Percentiles rank a stretch among this genome's conserved stretches.
Conservation (phyloP, 2,888 invertebrate genomes). For the Tetragonula carbonaria region DNA sequence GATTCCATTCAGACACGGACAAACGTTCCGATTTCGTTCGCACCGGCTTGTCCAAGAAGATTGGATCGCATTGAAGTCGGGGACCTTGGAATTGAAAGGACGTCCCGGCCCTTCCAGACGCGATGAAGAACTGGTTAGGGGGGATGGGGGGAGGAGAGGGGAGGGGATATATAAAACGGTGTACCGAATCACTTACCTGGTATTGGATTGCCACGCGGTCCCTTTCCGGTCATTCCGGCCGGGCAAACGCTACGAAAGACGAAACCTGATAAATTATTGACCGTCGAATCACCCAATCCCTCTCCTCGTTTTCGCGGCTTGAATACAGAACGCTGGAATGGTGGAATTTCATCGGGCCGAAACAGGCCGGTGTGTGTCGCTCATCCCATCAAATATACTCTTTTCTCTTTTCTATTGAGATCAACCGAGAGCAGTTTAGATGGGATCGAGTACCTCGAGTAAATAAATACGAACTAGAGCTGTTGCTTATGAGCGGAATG, state of each 20-base stretch:
- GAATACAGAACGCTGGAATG: background rate
- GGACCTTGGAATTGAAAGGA: conserved; percentile 58
- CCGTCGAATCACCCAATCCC: background rate
- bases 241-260: conserved; percentile 5
- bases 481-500: too few species aligned
- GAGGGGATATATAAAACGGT: conserved; percentile 54
- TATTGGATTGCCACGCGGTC: conserved; percentile 58
- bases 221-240: conserved; percentile 21
- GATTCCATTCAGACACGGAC: conserved; percentile 68
- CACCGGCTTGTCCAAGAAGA: conserved; percentile 65
- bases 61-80: conserved; percentile 71
- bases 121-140: conserved; percentile 52
- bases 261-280: conserved; percentile 43
- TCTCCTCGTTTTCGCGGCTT: background rate
- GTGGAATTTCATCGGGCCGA: conserved; percentile 8
- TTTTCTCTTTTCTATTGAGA: background rate
- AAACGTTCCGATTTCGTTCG: conserved; percentile 55
- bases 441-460: too few species aligned
- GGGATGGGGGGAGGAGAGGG: background rate
- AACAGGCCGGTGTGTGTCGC: background rate
- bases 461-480: too few species aligned
- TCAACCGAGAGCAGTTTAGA: background rate
- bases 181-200: conserved; percentile 57
- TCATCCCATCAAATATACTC: conserved; percentile 4
- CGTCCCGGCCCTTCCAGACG: conserved; percentile 3